phyloP scores from a whole-genome alignment of 2,113 vertebrate species.

The Psammodynastes pulverulentus region DNA sequence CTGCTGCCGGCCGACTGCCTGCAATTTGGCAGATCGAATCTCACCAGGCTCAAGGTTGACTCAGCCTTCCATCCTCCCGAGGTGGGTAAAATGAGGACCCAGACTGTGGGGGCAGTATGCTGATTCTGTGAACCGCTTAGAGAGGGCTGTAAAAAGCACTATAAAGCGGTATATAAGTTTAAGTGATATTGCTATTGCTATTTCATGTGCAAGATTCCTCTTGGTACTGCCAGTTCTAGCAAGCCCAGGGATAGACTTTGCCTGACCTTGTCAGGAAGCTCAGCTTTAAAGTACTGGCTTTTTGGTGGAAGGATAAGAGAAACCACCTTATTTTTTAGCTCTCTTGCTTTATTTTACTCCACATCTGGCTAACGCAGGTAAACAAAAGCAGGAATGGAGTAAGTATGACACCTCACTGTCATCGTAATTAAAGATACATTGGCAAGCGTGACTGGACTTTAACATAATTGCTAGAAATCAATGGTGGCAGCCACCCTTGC shows the following conservation, averaged over 20 bases:
- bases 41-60: too few relatives aligned
- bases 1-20: too few relatives aligned
- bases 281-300: not conserved
- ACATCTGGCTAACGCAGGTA: not conserved
- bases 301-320: not conserved
- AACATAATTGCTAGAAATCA: slow-evolving; percentile 49
- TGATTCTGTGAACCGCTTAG: too few relatives aligned
- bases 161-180: too few relatives aligned
- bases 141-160: too few relatives aligned
- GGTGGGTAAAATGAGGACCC: too few relatives aligned
- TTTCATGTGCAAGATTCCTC: not conserved
- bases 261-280: not conserved
- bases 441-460: slow-evolving; percentile 41
- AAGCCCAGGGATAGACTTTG: not conserved
- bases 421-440: slow-evolving; percentile 46
- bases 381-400: not conserved
- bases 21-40: too few relatives aligned
- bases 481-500: slow-evolving; percentile 41
- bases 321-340: not conserved
- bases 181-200: too few relatives aligned
- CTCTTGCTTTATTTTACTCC: not conserved
- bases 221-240: not conserved
- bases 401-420: not conserved
- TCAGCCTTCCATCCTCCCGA: too few relatives aligned
- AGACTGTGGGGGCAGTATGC: too few relatives aligned